Base-by-base conservation (phyloP, 2,888 invertebrate genomes). In the Podotricha telesiphe region DNA sequence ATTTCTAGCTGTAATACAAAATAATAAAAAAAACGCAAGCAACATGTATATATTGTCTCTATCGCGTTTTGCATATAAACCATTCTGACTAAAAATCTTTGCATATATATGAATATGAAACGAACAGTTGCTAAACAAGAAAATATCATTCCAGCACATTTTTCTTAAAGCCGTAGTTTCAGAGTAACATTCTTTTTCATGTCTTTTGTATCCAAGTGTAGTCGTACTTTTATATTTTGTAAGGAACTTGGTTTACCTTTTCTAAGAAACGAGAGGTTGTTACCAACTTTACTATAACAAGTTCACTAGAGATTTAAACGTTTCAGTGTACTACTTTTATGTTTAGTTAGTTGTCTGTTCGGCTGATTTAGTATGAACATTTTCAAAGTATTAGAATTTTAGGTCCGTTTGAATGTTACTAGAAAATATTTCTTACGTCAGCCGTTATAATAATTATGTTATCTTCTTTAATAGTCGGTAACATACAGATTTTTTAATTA, bases 281-380 rank as follows among this genome's bases (percentile, higher is more conserved):
- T 62, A 48, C 62, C 48, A 62, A 62, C 48, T 62, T 62, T 19
- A 17, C 61, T 48, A 34, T 61, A 50, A 48, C 62, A 62, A 62
- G 19, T 62, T 37, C 62, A 34, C 62, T 62, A 20, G 11, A 61
- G 47, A 37, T 47, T 20, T 50, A 62, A 62, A 37, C 19, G 62
- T 8, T 48, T 37, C 34, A 50, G n/a, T 61, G 47, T 2, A 50
- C 19, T 15, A 37, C 19, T 34, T 62, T 34, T 37, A 59, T 15
- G 20, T 45, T 59, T 17, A 7, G 22, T 10, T 8, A 55, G 10
- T 10, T 48, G 17, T 20, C 10, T 48, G 17, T 48, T 0, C 48
- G 2, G 10, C 8, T 48, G 48, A 34, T 55, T 55, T 55, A 11
- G 10, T 34, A 7, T 28, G 7, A 28, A 13, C 28, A 22, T 15